Evolutionary conservation across 92 coral and sea anemone species (phyloP), one percentile per base, ranked within the genome.

Genomic region (Palythoa grandiflora): DNA sequence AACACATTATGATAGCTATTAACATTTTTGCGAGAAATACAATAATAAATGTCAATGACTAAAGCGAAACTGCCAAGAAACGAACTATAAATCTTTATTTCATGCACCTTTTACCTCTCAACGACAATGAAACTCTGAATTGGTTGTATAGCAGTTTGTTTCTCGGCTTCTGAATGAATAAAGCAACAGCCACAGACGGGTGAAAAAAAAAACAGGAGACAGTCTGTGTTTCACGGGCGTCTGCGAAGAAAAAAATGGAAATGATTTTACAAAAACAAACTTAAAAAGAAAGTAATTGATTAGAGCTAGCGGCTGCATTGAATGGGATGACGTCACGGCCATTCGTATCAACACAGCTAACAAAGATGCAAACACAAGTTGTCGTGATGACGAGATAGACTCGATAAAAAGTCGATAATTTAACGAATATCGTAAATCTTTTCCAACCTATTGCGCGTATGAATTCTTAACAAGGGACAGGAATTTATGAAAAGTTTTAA

Each of bases 321-420:
- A 80, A 80, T 81, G 54, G 75, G 17, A 15, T 81, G 86, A 81
- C 86, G 86, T 81, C 86, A 81, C 75, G 38, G 60, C 61, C 60
- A 65, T 35, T 79, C 86, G 60, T 81, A 81, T 81, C 86, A 81
- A 81, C 75, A 81, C 61, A 81, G 60, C 75, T 28, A 81, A 81
- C 74, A 81, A 81, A 81, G 75, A 66, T 20, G 76, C 73, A 81
- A 81, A 81, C 86, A 81, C 61, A 81, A 81, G 50, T 60, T 35
- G 66, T 81, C 75, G 86, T 81, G 86, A 66, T 81, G 75, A 65
- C 75, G 61, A 63, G 85, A 80, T 80, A 44, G 85, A 40, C 55
- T 65, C 75, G 75, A 68, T 50, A 65, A 77, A 70, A 65, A 47
- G 86, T 81, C 75, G 86, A 81, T 66, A 60, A 44, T 81, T 81